These are phyloP conservation scores for Poeciliopsis prolifica DNA, from an alignment of 2,113 vertebrate genomes.

Conservation along the genomic window DNA sequence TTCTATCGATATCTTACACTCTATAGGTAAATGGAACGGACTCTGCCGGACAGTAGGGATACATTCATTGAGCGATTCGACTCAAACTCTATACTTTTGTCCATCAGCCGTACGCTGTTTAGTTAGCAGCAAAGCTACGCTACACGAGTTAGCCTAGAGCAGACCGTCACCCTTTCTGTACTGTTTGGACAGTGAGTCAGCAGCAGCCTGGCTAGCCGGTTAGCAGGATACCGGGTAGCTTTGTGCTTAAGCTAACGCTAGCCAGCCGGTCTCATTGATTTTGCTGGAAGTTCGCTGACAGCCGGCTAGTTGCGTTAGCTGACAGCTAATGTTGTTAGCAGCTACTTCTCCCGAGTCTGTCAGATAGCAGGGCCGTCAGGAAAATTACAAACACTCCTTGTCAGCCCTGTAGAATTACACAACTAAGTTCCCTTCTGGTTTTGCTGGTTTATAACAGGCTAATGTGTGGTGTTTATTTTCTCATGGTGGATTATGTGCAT, in stretches of 20 bases:
- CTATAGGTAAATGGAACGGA: conserved; percentile 83
- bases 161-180: conserved; percentile 22
- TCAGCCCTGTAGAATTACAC: not conserved
- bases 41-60: not conserved
- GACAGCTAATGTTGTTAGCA: conserved; percentile 23
- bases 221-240: conserved; percentile 45
- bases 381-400: conserved; percentile 7
- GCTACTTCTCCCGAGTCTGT: conserved; percentile 16
- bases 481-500: not conserved
- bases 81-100: not conserved
- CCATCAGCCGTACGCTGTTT: not conserved
- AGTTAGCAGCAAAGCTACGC: conserved; percentile 44
- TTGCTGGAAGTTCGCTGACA: conserved; percentile 26
- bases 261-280: conserved; percentile 53
- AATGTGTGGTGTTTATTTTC: not conserved
- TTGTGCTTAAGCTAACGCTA: conserved; percentile 28
- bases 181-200: conserved; percentile 71
- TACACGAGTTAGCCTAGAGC: conserved; percentile 25
- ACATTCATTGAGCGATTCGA: too few relatives aligned
- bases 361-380: conserved; percentile 23
- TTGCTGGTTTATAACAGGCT: rapidly evolving
- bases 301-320: conserved; percentile 30
- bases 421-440: not conserved
- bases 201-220: conserved; percentile 49
- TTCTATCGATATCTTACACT: conserved; percentile 92